phyloP scores from a whole-genome alignment of 2,888 invertebrate genomes.

The Drosophila anomelani region DNA sequence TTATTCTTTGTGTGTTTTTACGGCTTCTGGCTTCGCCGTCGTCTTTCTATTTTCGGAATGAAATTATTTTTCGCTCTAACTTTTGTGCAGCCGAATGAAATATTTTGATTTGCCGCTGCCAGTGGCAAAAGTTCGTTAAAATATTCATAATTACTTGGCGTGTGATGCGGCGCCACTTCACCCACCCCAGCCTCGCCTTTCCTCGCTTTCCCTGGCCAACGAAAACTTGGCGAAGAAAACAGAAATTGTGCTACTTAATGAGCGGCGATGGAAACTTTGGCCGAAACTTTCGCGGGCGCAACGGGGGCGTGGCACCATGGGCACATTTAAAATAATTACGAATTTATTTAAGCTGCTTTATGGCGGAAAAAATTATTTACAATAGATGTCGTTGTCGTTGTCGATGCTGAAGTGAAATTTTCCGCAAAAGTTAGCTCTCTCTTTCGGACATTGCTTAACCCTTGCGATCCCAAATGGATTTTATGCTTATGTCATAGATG shows the following conservation, averaged over 20 bases:
- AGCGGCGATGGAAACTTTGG: constrained; percentile 71
- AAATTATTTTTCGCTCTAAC: constrained; percentile 72
- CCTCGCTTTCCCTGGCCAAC: constrained; percentile 27
- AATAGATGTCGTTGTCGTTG: constrained; percentile 44
- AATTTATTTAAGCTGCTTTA: constrained; percentile 79
- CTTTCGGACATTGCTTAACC: constrained; percentile 5
- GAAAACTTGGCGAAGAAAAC: constrained; percentile 64
- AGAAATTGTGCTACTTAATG: constrained; percentile 79
- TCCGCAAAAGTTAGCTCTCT: neutral
- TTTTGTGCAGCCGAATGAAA: constrained; percentile 71
- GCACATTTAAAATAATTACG: constrained; percentile 78
- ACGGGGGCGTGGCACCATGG: constrained; percentile 46
- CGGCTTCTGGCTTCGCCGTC: constrained; percentile 12
- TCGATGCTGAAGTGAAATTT: constrained; percentile 17
- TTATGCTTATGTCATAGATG: constrained; percentile 78
- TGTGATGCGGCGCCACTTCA: constrained; percentile 73
- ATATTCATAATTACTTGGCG: constrained; percentile 80
- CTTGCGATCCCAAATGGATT: constrained; percentile 40
- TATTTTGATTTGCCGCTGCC: constrained; percentile 79
- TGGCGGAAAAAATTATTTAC: constrained; percentile 69
- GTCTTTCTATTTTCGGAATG: constrained; percentile 60
- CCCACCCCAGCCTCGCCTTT: neutral
- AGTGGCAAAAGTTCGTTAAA: constrained; percentile 80
- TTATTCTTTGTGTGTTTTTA: constrained; percentile 49
- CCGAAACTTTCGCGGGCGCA: constrained; percentile 59